Evolutionary conservation across 2,888 invertebrate species (phyloP).

Genomic region (Agonopterix subpropinquella): DNA sequence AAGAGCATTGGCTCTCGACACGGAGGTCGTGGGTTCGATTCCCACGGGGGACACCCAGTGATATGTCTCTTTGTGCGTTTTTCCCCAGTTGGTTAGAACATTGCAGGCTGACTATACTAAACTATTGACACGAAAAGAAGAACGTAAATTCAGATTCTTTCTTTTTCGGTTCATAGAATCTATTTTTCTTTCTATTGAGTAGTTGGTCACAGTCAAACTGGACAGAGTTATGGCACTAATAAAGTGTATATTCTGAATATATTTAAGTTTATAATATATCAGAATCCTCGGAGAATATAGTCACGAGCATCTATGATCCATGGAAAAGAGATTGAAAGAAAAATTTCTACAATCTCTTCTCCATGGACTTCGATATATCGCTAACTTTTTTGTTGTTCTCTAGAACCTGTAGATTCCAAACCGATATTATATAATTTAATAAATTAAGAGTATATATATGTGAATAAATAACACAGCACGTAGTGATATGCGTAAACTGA

Average conservation of each 20-base stretch:
- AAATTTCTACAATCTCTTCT: no score
- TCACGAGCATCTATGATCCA: not conserved
- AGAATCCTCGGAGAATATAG: not conserved
- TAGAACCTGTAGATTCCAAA: conserved; percentile 29
- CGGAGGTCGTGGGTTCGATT: no score
- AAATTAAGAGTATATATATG: conserved; percentile 23
- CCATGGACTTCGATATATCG: not conserved
- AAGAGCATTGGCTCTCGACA: no score
- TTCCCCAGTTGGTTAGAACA: no score
- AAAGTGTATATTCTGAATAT: not conserved
- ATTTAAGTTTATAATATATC: not conserved
- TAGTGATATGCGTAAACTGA: conserved; percentile 73
- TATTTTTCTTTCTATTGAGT: no score
- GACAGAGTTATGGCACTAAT: not conserved
- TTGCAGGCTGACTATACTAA: no score
- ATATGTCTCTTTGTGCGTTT: no score
- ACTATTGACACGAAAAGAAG: no score
- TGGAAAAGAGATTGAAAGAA: not conserved
- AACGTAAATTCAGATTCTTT: no score
- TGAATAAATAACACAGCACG: conserved; percentile 63
- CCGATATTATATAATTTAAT: conserved; percentile 35
- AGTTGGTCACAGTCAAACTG: no score
- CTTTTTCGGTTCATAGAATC: no score
- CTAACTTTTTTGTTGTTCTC: not conserved
- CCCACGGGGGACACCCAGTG: no score